A percentile compares a stretch with the other conserved stretches of the same genome.
phyloP scores from a whole-genome alignment of 2,797 vertebrate genomes.

The Malurus splendens region DNA sequence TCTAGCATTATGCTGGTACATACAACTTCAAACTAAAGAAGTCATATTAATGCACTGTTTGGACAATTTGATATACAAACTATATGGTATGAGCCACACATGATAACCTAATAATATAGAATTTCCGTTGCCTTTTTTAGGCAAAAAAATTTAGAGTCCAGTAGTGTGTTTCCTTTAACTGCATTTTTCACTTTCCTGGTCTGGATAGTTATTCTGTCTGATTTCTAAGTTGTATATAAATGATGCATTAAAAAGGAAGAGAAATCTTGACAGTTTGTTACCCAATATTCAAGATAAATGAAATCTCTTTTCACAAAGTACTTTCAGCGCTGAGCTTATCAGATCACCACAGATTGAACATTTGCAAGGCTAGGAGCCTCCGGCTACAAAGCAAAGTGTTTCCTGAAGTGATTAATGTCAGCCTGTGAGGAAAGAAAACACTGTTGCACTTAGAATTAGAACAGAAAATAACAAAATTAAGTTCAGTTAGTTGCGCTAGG shows the following conservation, averaged over 20 bases:
- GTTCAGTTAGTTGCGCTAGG: not conserved
- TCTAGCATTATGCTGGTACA: not conserved
- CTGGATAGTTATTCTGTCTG: not conserved
- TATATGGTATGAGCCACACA: not conserved
- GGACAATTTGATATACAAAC: not conserved
- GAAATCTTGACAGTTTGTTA: constrained; percentile 21
- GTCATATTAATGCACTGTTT: not conserved
- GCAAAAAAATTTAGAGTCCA: not conserved
- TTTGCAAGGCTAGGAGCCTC: constrained; percentile 18
- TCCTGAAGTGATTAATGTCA: constrained; percentile 52
- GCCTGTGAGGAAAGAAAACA: constrained; percentile 2
- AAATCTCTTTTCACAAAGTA: constrained; percentile 19
- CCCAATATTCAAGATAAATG: constrained; percentile 27
- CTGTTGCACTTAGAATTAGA: not conserved
- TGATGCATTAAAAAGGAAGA: not conserved
- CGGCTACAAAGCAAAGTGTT: not conserved
- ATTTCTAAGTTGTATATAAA: not conserved
- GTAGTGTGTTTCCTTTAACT: not conserved
- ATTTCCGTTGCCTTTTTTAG: not conserved
- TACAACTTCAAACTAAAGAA: not conserved
- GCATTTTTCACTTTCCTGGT: not conserved
- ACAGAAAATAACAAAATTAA: constrained; percentile 4
- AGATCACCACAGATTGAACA: constrained; percentile 25
- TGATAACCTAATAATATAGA: not conserved
- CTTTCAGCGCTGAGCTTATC: constrained; percentile 34